Conservation (phyloP, 2,113 vertebrate species). For the Odocoileus hemionus region DNA sequence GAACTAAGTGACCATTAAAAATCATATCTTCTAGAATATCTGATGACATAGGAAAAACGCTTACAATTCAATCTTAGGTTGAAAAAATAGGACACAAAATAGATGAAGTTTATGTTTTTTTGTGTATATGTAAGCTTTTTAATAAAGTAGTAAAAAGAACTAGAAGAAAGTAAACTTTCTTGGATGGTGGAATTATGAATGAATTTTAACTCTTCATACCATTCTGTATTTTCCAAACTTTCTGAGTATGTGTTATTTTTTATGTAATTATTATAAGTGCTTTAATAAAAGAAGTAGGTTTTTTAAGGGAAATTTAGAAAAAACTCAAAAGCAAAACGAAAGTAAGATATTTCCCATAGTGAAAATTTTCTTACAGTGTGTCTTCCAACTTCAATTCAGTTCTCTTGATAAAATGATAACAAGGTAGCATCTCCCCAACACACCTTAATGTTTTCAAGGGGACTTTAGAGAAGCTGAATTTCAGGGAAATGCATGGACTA, state of each 20-base stretch:
- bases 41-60: background rate
- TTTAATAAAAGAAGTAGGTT: background rate
- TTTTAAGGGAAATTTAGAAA: slow-evolving; percentile 1
- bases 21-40: background rate
- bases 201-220: background rate
- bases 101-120: background rate
- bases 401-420: background rate
- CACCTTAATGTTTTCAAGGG: background rate
- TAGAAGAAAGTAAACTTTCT: background rate
- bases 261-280: background rate
- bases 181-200: background rate
- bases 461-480: background rate
- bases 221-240: slow-evolving; percentile 33
- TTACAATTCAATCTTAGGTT: background rate
- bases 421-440: background rate
- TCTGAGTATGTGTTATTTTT: background rate
- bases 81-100: background rate
- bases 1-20: background rate
- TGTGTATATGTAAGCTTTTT: background rate
- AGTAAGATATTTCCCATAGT: background rate
- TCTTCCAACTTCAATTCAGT: background rate
- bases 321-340: background rate
- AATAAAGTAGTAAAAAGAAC: background rate
- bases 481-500: background rate
- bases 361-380: background rate